Percentiles rank a stretch among this genome's conserved stretches.
Evolutionary conservation across 2,797 vertebrate species (phyloP).

Genomic region (Parauchenoglanis ngamensis): DNA sequence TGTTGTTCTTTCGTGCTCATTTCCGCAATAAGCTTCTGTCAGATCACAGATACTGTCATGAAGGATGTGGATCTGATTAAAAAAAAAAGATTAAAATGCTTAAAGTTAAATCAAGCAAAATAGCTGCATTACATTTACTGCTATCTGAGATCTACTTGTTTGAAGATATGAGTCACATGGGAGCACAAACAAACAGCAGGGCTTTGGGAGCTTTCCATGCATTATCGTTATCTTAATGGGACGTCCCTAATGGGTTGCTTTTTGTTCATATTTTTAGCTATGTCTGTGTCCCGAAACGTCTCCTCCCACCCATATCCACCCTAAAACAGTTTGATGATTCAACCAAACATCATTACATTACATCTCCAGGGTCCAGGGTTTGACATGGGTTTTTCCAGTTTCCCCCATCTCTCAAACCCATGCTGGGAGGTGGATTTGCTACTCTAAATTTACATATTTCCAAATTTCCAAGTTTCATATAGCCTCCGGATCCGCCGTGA

Average conservation of each 20-base stretch:
- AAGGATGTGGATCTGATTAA: background rate
- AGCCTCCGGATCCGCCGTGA: too few relatives aligned
- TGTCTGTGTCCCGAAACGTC: background rate
- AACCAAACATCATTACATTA: background rate
- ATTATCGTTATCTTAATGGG: conserved; percentile 27
- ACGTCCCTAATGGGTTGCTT: background rate
- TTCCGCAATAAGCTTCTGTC: conserved; percentile 26
- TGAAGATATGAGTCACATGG: conserved; percentile 27
- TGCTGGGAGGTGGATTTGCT: background rate
- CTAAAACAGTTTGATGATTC: background rate
- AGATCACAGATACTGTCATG: conserved; percentile 16
- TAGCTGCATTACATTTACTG: background rate
- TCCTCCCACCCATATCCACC: background rate
- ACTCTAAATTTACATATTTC: background rate
- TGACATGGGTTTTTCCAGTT: background rate
- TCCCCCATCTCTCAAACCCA: background rate
- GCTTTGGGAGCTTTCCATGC: conserved; percentile 16
- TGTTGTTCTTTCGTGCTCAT: conserved; percentile 13
- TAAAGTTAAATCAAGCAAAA: conserved; percentile 23
- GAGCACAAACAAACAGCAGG: conserved; percentile 26
- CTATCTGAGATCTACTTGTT: conserved; percentile 6
- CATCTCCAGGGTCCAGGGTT: background rate
- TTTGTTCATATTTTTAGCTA: conserved; percentile 1
- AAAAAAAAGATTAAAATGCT: background rate
- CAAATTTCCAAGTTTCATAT: background rate